Conservation (phyloP, 2,113 vertebrate genomes). For the Ivindomyrus marchei region DNA sequence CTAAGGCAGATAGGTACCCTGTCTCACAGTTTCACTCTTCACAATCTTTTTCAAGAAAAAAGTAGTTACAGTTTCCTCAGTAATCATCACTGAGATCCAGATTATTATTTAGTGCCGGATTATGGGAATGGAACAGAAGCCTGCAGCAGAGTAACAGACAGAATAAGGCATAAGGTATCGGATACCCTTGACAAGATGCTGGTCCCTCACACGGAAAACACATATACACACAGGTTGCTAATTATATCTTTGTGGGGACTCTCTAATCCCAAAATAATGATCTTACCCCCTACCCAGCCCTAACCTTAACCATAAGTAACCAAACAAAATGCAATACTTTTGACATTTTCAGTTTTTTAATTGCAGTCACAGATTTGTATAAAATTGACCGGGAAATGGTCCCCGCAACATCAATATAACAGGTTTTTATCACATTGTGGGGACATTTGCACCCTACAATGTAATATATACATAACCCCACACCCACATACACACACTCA, state of each 20-base stretch:
- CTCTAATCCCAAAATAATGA: neutral
- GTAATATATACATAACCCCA: neutral
- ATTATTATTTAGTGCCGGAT: neutral
- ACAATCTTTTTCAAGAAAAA: neutral
- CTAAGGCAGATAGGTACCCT: neutral
- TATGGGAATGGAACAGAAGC: neutral
- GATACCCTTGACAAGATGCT: neutral
- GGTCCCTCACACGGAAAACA: neutral
- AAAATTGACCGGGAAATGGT: neutral
- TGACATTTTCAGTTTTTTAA: neutral
- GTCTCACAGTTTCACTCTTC: neutral
- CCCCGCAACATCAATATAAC: too few relatives aligned
- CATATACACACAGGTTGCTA: neutral
- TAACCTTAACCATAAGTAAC: neutral
- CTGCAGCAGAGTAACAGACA: neutral
- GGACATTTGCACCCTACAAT: neutral
- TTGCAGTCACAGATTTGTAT: neutral
- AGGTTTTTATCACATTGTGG: neutral
- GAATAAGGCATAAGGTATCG: neutral
- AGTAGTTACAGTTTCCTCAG: neutral
- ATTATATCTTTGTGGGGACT: neutral
- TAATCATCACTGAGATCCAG: neutral
- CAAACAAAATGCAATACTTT: neutral
- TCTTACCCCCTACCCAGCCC: neutral
- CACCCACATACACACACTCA: neutral